A percentile compares a stretch with the other conserved stretches of the same genome.
Conservation (phyloP, 2,888 invertebrate genomes). For the Cylindroiulus punctatus region DNA sequence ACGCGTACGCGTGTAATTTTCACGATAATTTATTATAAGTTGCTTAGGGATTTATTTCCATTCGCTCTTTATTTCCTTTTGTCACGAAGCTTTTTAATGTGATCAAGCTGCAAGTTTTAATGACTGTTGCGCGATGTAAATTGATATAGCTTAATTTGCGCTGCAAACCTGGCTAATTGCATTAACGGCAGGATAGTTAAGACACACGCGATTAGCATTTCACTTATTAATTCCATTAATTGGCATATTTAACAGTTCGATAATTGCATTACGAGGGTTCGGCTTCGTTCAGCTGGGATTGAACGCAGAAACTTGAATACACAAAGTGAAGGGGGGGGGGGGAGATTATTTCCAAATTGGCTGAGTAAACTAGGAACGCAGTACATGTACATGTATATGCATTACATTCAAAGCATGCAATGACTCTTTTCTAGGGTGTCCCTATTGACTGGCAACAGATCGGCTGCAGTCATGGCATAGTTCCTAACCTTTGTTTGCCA, state of each 20-base stretch:
- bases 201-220: slow-evolving; percentile 54
- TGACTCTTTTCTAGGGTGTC: background rate
- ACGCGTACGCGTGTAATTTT: slow-evolving; percentile 16
- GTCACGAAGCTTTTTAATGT: slow-evolving; percentile 45
- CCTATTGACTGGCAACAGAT: background rate
- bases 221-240: slow-evolving; percentile 56
- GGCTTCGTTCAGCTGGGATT: slow-evolving; percentile 48
- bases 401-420: too few relatives aligned
- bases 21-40: slow-evolving; percentile 47
- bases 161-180: slow-evolving; percentile 53
- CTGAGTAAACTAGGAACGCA: slow-evolving; percentile 5
- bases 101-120: slow-evolving; percentile 36
- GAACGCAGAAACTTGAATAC: slow-evolving; percentile 34
- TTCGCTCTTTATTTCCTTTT: slow-evolving; percentile 42
- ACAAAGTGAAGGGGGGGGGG: slow-evolving; percentile 38
- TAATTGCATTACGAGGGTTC: slow-evolving; percentile 55
- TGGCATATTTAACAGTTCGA: slow-evolving; percentile 57
- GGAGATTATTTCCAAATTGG: slow-evolving; percentile 37
- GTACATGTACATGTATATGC: background rate
- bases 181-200: slow-evolving; percentile 52
- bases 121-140: slow-evolving; percentile 49
- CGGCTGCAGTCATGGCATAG: too few relatives aligned
- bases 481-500: too few relatives aligned
- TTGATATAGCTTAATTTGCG: slow-evolving; percentile 52
- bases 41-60: slow-evolving; percentile 40